Conservation (phyloP, 2,888 invertebrate genomes). For the Melanargia galathea region DNA sequence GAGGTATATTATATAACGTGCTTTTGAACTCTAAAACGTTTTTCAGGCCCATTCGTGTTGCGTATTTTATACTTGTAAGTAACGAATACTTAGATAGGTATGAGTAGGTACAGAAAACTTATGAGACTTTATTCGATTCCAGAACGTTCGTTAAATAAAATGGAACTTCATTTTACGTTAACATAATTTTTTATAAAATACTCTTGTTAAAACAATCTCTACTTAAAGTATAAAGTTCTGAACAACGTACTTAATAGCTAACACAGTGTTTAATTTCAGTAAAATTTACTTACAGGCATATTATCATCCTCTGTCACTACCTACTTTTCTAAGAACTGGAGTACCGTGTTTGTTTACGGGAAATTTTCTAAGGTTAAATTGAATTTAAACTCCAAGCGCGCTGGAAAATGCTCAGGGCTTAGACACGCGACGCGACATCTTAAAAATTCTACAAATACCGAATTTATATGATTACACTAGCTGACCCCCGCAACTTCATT, state of each 20-base stretch:
- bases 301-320: neutral
- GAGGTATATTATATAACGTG: too few relatives aligned
- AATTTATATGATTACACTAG: too few relatives aligned
- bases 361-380: conserved; percentile 35
- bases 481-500: too few relatives aligned
- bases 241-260: neutral
- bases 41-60: too few relatives aligned
- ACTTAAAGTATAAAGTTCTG: neutral
- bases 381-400: conserved; percentile 25
- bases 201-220: too few relatives aligned
- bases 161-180: neutral
- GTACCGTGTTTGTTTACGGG: conserved; percentile 31
- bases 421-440: conserved; percentile 5
- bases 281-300: neutral
- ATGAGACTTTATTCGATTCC: too few relatives aligned
- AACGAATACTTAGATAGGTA: too few relatives aligned
- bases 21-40: too few relatives aligned
- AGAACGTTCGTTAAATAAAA: too few relatives aligned
- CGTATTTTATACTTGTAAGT: too few relatives aligned
- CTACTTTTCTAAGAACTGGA: conserved; percentile 14
- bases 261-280: neutral
- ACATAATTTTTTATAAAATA: neutral
- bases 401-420: neutral
- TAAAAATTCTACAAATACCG: neutral
- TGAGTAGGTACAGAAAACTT: too few relatives aligned